phyloP scores from a whole-genome alignment of 2,888 invertebrate species.

The Orthosia gracilis region DNA sequence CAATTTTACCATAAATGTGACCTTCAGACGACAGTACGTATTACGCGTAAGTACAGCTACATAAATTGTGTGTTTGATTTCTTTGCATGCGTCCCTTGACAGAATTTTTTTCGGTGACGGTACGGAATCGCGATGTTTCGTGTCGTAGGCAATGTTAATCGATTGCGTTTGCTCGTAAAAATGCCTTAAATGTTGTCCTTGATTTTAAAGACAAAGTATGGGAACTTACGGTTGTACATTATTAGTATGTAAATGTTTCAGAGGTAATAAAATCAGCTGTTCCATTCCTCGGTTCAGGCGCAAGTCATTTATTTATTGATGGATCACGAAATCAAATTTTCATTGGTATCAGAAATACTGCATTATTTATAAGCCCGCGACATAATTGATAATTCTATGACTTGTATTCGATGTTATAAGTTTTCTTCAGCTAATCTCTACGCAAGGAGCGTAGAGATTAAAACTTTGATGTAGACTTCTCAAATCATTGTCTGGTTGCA shows the following conservation, averaged over 20 bases:
- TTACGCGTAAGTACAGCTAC: conserved; percentile 54
- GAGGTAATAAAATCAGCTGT: conserved; percentile 38
- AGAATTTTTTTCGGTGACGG: conserved; percentile 43
- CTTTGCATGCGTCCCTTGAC: conserved; percentile 61
- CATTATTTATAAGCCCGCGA: conserved; percentile 37
- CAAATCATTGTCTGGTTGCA: neutral
- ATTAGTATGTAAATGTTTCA: conserved; percentile 39
- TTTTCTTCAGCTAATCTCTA: neutral
- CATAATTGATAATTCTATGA: conserved; percentile 23
- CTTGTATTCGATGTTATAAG: neutral
- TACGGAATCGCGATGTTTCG: conserved; percentile 53
- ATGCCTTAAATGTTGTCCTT: conserved; percentile 43
- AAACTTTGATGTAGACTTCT: neutral
- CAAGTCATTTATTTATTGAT: conserved; percentile 34
- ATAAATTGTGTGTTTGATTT: conserved; percentile 61
- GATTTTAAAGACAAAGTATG: conserved; percentile 40
- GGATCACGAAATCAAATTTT: conserved; percentile 33
- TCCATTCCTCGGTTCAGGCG: conserved; percentile 4
- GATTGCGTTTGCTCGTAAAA: conserved; percentile 58
- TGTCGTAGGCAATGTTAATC: conserved; percentile 44
- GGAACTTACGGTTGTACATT: conserved; percentile 25
- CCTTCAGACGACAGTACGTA: conserved; percentile 68
- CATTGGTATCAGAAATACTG: conserved; percentile 17
- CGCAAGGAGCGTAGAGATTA: too few species aligned
- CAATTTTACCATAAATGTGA: conserved; percentile 68